Base-by-base conservation (phyloP, 2,113 vertebrate genomes). In the Prunella fulvescens region DNA sequence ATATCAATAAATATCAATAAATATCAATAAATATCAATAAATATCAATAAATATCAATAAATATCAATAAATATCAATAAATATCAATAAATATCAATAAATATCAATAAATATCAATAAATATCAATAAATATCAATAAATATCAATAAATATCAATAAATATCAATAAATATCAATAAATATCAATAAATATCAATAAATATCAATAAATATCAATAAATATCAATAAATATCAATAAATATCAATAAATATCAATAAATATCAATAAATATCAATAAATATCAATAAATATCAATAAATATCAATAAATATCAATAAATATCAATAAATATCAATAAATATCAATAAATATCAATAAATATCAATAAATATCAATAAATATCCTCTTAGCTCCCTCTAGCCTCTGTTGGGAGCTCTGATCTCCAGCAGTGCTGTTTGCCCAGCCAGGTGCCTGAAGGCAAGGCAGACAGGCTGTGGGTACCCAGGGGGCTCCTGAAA, bases 341-440 rank as follows among this genome's bases (percentile, higher is more conserved):
- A 57, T 57, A 57, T 16, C 56, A n/a, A n/a, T n/a, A n/a, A n/a
- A n/a, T n/a, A n/a, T 6, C 8, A 33, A 14, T 33, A 56, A 33
- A 56, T 56, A 20, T 14, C 20, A n/a, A 57, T n/a, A 35, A 57
- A 57, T 57, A 57, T 16, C 56, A n/a, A n/a, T n/a, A n/a, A n/a
- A n/a, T n/a, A n/a, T 7, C 56, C 33, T 35, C 22, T 57, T 15
- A 35, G 24, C n/a, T 11, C 56, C 56, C 33, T 35, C 22, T 1
- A 35, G 33, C 56, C 33, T 57, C 33, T 35, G 56, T 11, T 35
- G 50, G 31, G 58, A 74, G 29, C 14, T 5, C 0, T 1, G 15
- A 11, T 4, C 7, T 12, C 26, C 24, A 28, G 9, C 3, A 37
- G 10, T 0, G 19, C 6, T 4, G 5, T 5, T 23, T 37, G 39